Conservation (phyloP, 2,888 invertebrate species). For the Apantesis nais region DNA sequence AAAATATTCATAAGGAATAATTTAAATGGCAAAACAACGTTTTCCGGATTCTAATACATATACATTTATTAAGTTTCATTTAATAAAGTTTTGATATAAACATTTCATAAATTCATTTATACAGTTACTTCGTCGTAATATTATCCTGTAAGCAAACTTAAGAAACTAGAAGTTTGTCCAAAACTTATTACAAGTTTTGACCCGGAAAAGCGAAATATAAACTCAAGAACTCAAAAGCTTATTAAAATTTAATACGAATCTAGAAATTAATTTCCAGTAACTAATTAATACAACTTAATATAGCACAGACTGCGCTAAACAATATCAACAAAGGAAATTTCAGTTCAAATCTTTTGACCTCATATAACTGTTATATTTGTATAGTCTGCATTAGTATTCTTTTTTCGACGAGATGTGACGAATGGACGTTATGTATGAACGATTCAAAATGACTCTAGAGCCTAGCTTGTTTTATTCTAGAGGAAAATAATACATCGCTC, state of each 20-base stretch:
- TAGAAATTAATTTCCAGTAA: neutral
- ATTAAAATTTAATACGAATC: neutral
- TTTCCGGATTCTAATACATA: too few relatives aligned
- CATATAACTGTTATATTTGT: constrained; percentile 27
- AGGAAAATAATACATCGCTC: constrained; percentile 5
- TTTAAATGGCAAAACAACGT: too few relatives aligned
- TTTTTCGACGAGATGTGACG: constrained; percentile 25
- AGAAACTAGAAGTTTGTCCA: neutral
- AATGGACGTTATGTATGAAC: constrained; percentile 36
- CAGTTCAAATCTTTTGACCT: neutral
- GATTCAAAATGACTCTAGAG: constrained; percentile 23
- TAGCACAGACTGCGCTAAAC: neutral
- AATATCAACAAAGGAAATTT: neutral
- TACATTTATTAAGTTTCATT: too few relatives aligned
- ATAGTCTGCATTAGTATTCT: constrained; percentile 34
- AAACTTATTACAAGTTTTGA: neutral
- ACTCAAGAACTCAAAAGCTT: neutral
- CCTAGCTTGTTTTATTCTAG: constrained; percentile 18
- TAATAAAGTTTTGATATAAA: neutral
- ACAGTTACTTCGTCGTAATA: neutral
- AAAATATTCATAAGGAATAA: too few relatives aligned
- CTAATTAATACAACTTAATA: neutral
- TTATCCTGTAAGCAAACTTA: neutral
- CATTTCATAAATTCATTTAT: neutral
- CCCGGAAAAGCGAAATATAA: neutral